phyloP scores from a whole-genome alignment of 1,140 invertebrate species.

The Microplitis mediator region DNA sequence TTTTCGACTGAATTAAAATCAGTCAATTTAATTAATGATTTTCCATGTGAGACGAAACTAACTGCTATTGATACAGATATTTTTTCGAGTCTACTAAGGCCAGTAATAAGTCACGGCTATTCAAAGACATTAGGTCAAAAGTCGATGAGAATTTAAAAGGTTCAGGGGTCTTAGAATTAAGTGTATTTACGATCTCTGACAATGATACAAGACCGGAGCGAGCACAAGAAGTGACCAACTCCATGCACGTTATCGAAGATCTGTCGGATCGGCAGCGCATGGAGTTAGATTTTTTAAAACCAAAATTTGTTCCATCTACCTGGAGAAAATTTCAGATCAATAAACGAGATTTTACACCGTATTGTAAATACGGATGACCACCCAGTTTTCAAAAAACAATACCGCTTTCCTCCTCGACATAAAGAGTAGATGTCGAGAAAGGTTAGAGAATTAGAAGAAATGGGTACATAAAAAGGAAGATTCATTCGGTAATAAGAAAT shows the following conservation, averaged over 20 bases:
- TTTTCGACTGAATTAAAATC: too few species aligned
- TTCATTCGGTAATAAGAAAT: conserved; percentile 36
- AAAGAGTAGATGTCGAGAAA: conserved; percentile 47
- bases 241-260: neutral
- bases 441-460: conserved; percentile 39
- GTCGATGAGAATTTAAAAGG: too few species aligned
- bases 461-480: conserved; percentile 42
- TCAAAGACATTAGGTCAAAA: too few species aligned
- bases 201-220: neutral
- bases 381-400: conserved; percentile 41
- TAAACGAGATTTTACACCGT: neutral
- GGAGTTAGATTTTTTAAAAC: neutral
- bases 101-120: too few species aligned
- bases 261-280: neutral
- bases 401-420: conserved; percentile 47
- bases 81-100: too few species aligned
- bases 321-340: neutral
- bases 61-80: too few species aligned
- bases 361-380: conserved; percentile 1
- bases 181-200: neutral
- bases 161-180: too few species aligned
- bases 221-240: neutral
- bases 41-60: too few species aligned
- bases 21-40: too few species aligned
- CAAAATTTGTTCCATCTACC: neutral